Evolutionary conservation across 2,888 invertebrate species (phyloP), one percentile per base, ranked within the genome.

Genomic region (Eristalinus sepulchralis): DNA sequence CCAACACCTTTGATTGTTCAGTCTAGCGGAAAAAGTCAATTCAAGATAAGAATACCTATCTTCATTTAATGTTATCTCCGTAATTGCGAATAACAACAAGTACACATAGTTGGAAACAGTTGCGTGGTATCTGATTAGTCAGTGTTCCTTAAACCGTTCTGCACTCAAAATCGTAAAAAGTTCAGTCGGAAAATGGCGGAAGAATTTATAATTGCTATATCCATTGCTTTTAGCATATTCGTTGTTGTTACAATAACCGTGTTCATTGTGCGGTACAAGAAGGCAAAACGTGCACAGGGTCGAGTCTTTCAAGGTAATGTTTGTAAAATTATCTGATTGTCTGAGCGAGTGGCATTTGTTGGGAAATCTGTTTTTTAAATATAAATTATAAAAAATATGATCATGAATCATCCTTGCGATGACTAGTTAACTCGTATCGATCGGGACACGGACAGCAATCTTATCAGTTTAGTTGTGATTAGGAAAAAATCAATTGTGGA

Each of bases 271-370:
- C 55, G 71, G 3, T 11, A 20, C 2, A 33, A 10, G 3, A 76
- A 63, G 17, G 27, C 34, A 9, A 76, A 60, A 8, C 39, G 8
- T 13, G 34, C 27, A 27, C 47, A 34, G 24, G 80, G 72, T 8
- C 80, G 72, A 8, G 72, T 80, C 31, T 60, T 80, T 20, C 53
- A 73, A 80, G 73, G 80, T 80, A 47, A 27, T 27, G 27, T 17
- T 1, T 47, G n/a, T 8, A 47, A 47, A 47, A 17, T 2, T 0
- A n/a, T 47, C 17, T 47, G 2, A 47, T 17, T 17, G 0, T 47
- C 8, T 39, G 5, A 27, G 27, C 5, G 27, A 27, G 27, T 27
- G 27, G 27, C 27, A 3, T 27, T 5, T 27, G 27, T 3, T 27
- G 27, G 27, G 27, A 5, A 27, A n/a, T n/a, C n/a, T n/a, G n/a